Evolutionary conservation across 2,797 vertebrate genomes (phyloP).

Genomic region (Gadopsis marmoratus): DNA sequence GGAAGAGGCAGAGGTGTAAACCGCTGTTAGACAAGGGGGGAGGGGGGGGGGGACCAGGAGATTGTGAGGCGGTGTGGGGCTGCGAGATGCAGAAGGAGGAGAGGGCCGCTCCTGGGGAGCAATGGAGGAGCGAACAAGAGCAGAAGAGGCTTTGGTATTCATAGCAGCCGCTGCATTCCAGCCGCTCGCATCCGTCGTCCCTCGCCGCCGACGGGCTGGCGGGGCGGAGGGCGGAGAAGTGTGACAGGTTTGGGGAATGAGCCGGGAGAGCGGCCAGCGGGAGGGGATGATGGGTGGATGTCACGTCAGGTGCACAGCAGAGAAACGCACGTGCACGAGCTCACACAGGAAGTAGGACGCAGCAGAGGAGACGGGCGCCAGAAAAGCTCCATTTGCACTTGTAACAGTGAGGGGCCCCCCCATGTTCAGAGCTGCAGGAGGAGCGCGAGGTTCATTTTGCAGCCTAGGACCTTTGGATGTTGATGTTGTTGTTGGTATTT

Average conservation of each 20-base stretch:
- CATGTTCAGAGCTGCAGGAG: not conserved
- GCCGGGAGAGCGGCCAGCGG: constrained; percentile 48
- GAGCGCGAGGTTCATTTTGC: not conserved
- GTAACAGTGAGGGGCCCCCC: constrained; percentile 28
- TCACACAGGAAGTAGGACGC: constrained; percentile 24
- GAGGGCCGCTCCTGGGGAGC: constrained; percentile 10
- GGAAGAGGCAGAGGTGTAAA: constrained; percentile 12
- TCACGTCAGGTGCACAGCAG: constrained; percentile 45
- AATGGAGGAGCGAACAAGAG: constrained; percentile 15
- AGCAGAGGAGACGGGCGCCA: constrained; percentile 20
- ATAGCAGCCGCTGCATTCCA: constrained; percentile 51
- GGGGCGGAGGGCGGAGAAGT: constrained; percentile 48
- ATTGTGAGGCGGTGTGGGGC: not conserved
- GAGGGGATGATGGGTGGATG: constrained; percentile 46
- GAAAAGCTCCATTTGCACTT: constrained; percentile 10
- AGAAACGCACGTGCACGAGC: constrained; percentile 17
- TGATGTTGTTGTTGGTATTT: not conserved
- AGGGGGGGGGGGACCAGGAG: constrained; percentile 14
- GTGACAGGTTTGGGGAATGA: constrained; percentile 73
- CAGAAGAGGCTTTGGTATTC: constrained; percentile 64
- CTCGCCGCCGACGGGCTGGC: constrained; percentile 37
- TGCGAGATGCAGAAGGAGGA: constrained; percentile 12
- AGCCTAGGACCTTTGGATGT: not conserved
- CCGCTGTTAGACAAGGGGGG: not conserved
- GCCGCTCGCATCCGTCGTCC: constrained; percentile 27